These are phyloP conservation scores for Drosophila meridionalis DNA, from an alignment of 2,888 invertebrate genomes.

Conservation along the genomic window DNA sequence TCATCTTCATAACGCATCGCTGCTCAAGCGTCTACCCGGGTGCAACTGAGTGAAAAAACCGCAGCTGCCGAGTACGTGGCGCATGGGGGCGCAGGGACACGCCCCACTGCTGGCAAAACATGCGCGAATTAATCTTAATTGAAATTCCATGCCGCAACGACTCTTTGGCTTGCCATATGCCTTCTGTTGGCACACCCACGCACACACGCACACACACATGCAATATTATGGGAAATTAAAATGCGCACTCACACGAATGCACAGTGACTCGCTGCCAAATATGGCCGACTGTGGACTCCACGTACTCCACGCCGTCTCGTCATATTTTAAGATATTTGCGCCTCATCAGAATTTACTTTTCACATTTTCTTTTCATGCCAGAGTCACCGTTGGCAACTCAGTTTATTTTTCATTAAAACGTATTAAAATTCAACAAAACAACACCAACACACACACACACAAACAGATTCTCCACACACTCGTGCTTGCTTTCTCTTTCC, in stretches of 20 bases:
- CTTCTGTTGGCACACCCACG: conserved; percentile 30
- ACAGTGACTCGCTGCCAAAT: conserved; percentile 45
- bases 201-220: conserved; percentile 11
- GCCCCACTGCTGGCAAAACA: conserved; percentile 51
- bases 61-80: conserved; percentile 46
- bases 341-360: conserved; percentile 62
- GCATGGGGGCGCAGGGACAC: not conserved
- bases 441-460: conserved; percentile 17
- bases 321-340: conserved; percentile 62
- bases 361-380: conserved; percentile 25
- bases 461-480: not conserved
- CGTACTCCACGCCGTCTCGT: not conserved
- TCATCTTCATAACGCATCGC: conserved; percentile 73
- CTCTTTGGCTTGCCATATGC: conserved; percentile 55
- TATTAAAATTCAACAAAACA: conserved; percentile 60
- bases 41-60: conserved; percentile 78
- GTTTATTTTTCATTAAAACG: conserved; percentile 75
- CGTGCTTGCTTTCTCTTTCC: conserved; percentile 16
- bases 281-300: conserved; percentile 4
- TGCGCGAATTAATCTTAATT: conserved; percentile 81
- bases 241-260: conserved; percentile 59
- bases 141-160: conserved; percentile 72
- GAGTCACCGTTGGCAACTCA: conserved; percentile 41
- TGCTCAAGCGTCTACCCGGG: conserved; percentile 69
- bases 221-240: conserved; percentile 72